Percentiles rank a stretch among this genome's conserved stretches.
phyloP scores from a whole-genome alignment of 2,888 invertebrate genomes.

The Drepana falcataria region DNA sequence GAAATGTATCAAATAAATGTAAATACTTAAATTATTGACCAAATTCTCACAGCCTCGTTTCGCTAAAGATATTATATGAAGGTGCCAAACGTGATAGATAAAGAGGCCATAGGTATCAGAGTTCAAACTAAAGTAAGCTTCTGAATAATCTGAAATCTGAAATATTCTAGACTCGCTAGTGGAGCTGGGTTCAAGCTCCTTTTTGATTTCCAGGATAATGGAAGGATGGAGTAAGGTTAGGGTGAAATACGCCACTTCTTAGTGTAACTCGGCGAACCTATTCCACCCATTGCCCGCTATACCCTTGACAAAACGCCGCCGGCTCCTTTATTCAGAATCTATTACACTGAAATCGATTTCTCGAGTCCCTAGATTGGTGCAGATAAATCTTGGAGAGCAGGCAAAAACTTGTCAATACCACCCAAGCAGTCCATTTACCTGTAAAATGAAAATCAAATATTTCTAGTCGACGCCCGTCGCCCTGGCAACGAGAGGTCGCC shows the following conservation, averaged over 20 bases:
- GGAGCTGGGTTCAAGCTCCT: too few relatives aligned
- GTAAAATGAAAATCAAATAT: conserved; percentile 2
- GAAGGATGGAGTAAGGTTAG: too few relatives aligned
- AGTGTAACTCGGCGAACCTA: background rate
- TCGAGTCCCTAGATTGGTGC: background rate
- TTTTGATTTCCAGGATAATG: too few relatives aligned
- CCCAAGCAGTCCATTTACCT: background rate
- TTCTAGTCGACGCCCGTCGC: background rate
- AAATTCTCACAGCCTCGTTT: too few relatives aligned
- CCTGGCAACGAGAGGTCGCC: background rate
- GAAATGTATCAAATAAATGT: too few relatives aligned
- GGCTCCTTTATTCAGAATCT: background rate
- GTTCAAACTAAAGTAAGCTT: too few relatives aligned
- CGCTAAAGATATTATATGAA: too few relatives aligned
- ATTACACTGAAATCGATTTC: background rate
- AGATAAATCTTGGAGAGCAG: background rate
- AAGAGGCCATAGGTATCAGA: too few relatives aligned
- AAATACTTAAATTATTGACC: too few relatives aligned
- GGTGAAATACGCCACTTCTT: background rate
- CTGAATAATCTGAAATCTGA: too few relatives aligned
- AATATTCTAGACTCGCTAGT: too few relatives aligned
- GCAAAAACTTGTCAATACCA: background rate
- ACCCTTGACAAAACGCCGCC: background rate
- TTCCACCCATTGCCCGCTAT: background rate
- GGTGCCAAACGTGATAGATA: too few relatives aligned